A percentile compares a stretch with the other conserved stretches of the same genome.
Evolutionary conservation across 2,797 vertebrate species (phyloP).

Genomic region (Dryobates pubescens): DNA sequence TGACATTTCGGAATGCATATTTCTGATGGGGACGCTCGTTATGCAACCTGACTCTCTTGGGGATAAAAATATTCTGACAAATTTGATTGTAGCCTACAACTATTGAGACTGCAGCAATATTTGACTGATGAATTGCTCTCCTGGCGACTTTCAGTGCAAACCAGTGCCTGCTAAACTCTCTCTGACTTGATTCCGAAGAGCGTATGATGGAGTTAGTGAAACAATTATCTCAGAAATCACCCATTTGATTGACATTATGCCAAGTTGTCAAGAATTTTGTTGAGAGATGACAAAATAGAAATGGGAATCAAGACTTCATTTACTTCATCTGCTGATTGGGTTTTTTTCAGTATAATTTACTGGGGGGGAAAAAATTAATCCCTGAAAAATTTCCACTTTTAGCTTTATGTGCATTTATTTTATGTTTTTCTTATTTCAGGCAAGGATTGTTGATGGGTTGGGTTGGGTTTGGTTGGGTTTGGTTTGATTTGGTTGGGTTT

Average conservation of each 20-base stretch:
- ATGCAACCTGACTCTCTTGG: not conserved
- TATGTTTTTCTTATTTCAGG: not conserved
- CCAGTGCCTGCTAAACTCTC: not conserved
- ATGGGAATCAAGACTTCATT: not conserved
- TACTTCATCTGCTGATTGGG: not conserved
- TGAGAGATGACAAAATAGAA: not conserved
- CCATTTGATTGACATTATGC: not conserved
- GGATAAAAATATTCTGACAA: constrained; percentile 10
- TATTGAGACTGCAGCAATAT: not conserved
- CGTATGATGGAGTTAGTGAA: not conserved
- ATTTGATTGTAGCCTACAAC: constrained; percentile 6
- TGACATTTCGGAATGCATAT: constrained; percentile 11
- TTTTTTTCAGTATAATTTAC: not conserved
- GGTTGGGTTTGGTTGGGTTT: too few species aligned
- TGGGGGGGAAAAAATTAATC: not conserved
- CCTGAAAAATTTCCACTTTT: not conserved
- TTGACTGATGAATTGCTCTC: not conserved
- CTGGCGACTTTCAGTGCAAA: not conserved
- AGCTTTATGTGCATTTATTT: not conserved
- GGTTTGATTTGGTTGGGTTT: not conserved
- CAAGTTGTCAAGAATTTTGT: not conserved
- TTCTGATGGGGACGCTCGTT: not conserved
- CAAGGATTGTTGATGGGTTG: accelerated
- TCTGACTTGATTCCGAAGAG: not conserved
- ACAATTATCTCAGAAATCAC: not conserved